Conservation (phyloP, 2,888 invertebrate species). For the Penaeus monodon region DNA sequence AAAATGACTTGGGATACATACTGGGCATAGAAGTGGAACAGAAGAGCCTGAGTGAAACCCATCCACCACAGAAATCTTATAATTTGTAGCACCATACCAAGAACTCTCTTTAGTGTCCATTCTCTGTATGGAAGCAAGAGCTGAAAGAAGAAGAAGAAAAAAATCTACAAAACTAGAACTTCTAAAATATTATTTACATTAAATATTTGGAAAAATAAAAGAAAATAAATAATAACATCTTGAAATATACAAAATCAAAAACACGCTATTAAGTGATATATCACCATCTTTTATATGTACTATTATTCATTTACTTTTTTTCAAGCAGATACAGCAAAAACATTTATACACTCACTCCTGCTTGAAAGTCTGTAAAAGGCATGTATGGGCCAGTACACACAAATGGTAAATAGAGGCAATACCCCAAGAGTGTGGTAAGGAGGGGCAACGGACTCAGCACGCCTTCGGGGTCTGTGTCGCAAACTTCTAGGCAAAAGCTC, state of each 20-base stretch:
- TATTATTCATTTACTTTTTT: not conserved
- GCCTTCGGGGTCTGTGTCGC: conserved; percentile 58
- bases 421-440: conserved; percentile 52
- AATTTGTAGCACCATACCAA: conserved; percentile 28
- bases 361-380: conserved; percentile 58
- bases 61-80: conserved; percentile 59
- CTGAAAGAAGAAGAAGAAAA: conserved; percentile 26
- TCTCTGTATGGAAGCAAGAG: conserved; percentile 45
- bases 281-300: not conserved
- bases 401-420: conserved; percentile 62
- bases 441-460: conserved; percentile 24
- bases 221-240: no score
- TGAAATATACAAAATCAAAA: no score
- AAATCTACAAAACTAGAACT: no score
- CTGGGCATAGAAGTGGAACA: conserved; percentile 63
- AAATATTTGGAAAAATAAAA: no score
- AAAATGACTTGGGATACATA: conserved; percentile 26
- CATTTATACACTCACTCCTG: conserved; percentile 47
- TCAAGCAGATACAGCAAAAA: not conserved
- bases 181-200: no score
- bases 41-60: conserved; percentile 45
- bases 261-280: no score
- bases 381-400: conserved; percentile 64
- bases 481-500: conserved; percentile 60
- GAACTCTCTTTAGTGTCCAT: conserved; percentile 48